phyloP scores from a whole-genome alignment of 2,888 invertebrate species.

The Pasiphila rectangulata region DNA sequence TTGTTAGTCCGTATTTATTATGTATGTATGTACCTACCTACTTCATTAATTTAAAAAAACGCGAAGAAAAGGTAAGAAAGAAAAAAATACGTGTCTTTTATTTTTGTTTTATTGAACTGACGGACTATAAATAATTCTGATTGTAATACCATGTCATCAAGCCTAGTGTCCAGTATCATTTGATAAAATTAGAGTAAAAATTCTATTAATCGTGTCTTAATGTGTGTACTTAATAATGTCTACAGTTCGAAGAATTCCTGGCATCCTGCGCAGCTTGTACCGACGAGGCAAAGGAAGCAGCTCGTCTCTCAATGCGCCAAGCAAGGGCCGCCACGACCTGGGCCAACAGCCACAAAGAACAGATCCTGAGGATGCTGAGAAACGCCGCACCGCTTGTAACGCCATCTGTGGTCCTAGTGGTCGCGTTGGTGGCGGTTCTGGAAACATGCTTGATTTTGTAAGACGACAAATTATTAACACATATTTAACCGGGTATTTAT shows the following conservation, averaged over 20 bases:
- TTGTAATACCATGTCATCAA: no score
- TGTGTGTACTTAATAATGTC: neutral
- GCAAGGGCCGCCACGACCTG: slow-evolving; percentile 45
- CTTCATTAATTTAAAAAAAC: no score
- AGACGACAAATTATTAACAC: neutral
- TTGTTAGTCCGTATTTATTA: no score
- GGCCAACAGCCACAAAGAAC: slow-evolving; percentile 53
- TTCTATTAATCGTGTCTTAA: no score
- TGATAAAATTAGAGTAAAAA: no score
- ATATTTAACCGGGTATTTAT: neutral
- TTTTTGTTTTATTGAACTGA: no score
- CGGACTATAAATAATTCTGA: no score
- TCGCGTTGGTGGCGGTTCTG: slow-evolving; percentile 7
- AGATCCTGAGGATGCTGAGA: slow-evolving; percentile 46
- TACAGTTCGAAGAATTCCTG: slow-evolving; percentile 62
- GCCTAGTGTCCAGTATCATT: no score
- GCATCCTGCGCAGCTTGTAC: slow-evolving; percentile 50
- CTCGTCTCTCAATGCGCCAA: slow-evolving; percentile 35
- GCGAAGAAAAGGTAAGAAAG: no score
- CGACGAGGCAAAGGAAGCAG: slow-evolving; percentile 40
- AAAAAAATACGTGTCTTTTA: no score
- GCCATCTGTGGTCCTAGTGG: slow-evolving; percentile 40
- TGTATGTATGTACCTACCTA: no score
- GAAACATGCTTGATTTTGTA: neutral
- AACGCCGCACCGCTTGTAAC: slow-evolving; percentile 36